A percentile compares a stretch with the other conserved stretches of the same genome.
phyloP scores from a whole-genome alignment of 2,113 vertebrate genomes.

The Vimba vimba region DNA sequence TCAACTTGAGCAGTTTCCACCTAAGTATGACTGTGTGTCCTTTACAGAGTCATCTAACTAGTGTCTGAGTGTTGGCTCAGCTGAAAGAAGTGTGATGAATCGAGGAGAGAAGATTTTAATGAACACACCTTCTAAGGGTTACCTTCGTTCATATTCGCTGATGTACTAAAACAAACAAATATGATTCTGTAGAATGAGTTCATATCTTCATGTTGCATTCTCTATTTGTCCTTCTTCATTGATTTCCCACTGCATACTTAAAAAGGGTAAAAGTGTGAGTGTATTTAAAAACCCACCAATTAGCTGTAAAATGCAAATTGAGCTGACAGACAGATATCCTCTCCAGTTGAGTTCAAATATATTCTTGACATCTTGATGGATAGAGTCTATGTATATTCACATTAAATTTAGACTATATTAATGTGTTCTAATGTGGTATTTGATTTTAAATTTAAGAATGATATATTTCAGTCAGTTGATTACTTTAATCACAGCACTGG shows the following conservation, averaged over 20 bases:
- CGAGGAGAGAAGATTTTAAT: conserved; percentile 93
- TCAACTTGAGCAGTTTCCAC: conserved; percentile 65
- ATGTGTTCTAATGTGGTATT: conserved; percentile 82
- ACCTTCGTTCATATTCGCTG: conserved; percentile 92
- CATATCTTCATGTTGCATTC: not conserved
- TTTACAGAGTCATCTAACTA: conserved; percentile 89
- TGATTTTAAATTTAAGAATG: conserved; percentile 74
- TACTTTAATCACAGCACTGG: not conserved
- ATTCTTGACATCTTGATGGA: conserved; percentile 59
- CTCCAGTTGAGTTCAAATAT: conserved; percentile 59
- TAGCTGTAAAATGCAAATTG: not conserved
- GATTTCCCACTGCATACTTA: not conserved
- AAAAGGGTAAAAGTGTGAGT: not conserved
- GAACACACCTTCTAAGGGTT: conserved; percentile 86
- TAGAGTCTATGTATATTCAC: conserved; percentile 81
- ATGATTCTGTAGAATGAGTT: conserved; percentile 64
- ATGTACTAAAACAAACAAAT: conserved; percentile 83
- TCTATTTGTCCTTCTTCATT: not conserved
- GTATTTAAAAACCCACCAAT: not conserved
- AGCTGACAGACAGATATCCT: not conserved
- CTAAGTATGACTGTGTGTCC: conserved; percentile 76
- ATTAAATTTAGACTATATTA: conserved; percentile 92
- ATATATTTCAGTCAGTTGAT: conserved; percentile 69
- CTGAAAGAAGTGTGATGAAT: conserved; percentile 93
- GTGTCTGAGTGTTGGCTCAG: conserved; percentile 93